These are phyloP conservation scores for Apomyelois bistriatella DNA, from an alignment of 2,888 invertebrate species.

Conservation along the genomic window DNA sequence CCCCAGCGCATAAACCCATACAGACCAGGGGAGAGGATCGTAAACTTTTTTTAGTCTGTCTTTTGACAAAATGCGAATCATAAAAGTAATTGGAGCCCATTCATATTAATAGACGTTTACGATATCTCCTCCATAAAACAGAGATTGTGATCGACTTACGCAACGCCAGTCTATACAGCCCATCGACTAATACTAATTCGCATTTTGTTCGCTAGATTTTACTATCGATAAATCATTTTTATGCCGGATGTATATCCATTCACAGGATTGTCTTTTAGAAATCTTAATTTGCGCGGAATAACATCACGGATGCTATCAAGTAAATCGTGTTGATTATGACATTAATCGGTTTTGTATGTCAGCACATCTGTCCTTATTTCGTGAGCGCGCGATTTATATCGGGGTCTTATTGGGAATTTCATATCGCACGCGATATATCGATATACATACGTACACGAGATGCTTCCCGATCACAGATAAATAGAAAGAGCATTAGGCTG, in stretches of 20 bases:
- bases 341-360: constrained; percentile 32
- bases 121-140: constrained; percentile 73
- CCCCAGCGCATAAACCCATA: constrained; percentile 58
- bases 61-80: constrained; percentile 76
- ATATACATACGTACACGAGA: constrained; percentile 42
- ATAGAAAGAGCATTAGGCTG: constrained; percentile 70
- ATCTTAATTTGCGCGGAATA: constrained; percentile 9
- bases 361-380: constrained; percentile 38
- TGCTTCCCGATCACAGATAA: constrained; percentile 69
- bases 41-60: constrained; percentile 74
- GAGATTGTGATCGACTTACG: constrained; percentile 75
- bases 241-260: constrained; percentile 46
- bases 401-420: constrained; percentile 31
- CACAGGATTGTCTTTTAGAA: constrained; percentile 31
- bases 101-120: constrained; percentile 81
- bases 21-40: constrained; percentile 65
- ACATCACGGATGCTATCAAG: background rate
- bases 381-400: constrained; percentile 19
- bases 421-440: constrained; percentile 38
- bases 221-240: constrained; percentile 54
- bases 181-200: constrained; percentile 60
- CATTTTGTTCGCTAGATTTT: constrained; percentile 61
- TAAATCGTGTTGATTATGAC: constrained; percentile 27
- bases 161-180: constrained; percentile 50
- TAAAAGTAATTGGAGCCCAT: constrained; percentile 80